phyloP scores from a whole-genome alignment of 2,113 vertebrate genomes.

The Ariopsis seemanni region DNA sequence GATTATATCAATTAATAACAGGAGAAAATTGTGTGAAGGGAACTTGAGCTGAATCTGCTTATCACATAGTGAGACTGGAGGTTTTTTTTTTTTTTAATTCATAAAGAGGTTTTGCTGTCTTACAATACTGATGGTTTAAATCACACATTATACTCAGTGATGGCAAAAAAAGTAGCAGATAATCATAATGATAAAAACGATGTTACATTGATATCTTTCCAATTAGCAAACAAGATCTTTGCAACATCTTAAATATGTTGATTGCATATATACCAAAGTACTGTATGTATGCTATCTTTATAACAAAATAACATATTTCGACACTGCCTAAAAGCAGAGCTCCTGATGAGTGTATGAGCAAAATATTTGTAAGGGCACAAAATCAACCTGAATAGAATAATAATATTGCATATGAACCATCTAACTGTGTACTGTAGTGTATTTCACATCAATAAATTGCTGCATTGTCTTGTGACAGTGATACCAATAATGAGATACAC shows the following conservation, averaged over 20 bases:
- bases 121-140: background rate
- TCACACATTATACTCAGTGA: background rate
- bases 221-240: background rate
- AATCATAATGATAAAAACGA: background rate
- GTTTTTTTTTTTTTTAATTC: background rate
- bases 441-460: no score
- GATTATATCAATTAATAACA: background rate
- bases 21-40: background rate
- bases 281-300: background rate
- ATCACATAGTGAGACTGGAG: background rate
- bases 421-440: no score
- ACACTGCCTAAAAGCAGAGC: no score
- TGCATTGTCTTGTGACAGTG: no score
- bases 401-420: no score
- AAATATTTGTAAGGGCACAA: no score
- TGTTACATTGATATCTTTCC: background rate
- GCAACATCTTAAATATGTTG: background rate
- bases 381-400: no score
- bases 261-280: background rate
- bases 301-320: background rate
- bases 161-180: background rate
- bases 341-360: no score
- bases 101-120: background rate
- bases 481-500: no score
- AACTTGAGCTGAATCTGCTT: background rate